These are phyloP conservation scores for Trimorus sp. DNA, from an alignment of 2,888 invertebrate genomes.

Conservation along the genomic window DNA sequence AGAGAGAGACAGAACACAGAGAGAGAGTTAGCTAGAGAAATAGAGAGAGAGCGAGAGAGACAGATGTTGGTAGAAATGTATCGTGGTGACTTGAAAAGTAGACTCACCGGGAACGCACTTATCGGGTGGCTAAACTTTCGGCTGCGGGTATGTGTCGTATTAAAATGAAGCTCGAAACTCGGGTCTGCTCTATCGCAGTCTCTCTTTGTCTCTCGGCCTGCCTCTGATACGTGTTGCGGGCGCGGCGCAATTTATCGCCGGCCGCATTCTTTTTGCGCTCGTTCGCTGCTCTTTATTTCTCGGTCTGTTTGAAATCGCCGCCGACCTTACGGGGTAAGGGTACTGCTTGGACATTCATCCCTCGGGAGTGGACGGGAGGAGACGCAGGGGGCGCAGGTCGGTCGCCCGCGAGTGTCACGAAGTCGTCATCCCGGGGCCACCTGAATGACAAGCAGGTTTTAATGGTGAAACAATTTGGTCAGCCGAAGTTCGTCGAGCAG, in stretches of 20 bases:
- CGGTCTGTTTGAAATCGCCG: conserved; percentile 20
- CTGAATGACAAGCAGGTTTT: conserved; percentile 27
- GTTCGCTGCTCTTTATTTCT: conserved; percentile 1
- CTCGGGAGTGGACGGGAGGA: conserved; percentile 33
- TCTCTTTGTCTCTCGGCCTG: background rate
- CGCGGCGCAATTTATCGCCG: too few relatives aligned
- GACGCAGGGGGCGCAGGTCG: conserved; percentile 42
- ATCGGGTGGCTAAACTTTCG: conserved; percentile 31
- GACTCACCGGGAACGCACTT: conserved; percentile 13
- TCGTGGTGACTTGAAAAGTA: conserved; percentile 14
- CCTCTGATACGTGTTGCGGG: background rate
- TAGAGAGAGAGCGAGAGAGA: too few relatives aligned
- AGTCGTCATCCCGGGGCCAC: conserved; percentile 42
- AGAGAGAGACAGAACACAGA: too few relatives aligned
- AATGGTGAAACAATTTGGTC: too few relatives aligned
- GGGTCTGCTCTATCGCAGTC: background rate
- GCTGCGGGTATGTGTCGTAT: conserved; percentile 17
- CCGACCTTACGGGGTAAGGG: conserved; percentile 7
- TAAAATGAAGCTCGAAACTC: conserved; percentile 36
- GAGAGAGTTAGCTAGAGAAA: too few relatives aligned
- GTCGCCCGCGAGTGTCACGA: conserved; percentile 45
- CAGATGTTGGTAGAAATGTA: too few relatives aligned
- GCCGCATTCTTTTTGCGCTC: background rate
- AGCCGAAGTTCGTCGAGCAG: too few relatives aligned
- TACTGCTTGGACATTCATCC: conserved; percentile 42